Percentiles rank a stretch among this genome's conserved stretches.
Conservation (phyloP, 2,113 vertebrate genomes). For the Oplegnathus fasciatus region DNA sequence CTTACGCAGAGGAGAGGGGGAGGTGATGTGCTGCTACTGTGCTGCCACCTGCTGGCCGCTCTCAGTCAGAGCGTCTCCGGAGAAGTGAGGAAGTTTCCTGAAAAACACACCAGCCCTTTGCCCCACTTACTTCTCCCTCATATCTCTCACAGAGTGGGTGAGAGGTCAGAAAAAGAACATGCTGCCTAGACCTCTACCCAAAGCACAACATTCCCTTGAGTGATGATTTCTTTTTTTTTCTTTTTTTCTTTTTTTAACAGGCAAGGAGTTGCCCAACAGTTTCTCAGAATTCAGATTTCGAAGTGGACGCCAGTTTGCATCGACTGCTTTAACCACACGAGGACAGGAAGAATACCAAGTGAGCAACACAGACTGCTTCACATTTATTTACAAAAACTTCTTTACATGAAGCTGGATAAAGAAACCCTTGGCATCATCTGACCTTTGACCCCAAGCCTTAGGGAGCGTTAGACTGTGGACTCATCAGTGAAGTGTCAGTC, state of each 20-base stretch:
- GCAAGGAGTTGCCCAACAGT: constrained; percentile 42
- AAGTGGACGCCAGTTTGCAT: background rate
- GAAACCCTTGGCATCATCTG: constrained; percentile 2
- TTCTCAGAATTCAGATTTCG: constrained; percentile 30
- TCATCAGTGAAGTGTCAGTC: constrained; percentile 12
- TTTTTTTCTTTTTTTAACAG: too few relatives aligned
- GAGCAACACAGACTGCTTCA: constrained; percentile 20
- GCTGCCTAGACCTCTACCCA: background rate
- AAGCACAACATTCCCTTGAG: constrained; percentile 36
- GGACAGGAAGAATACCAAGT: background rate
- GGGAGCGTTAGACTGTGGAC: constrained; percentile 1
- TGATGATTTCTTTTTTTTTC: background rate
- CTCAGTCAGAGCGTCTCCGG: background rate
- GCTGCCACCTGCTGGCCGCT: constrained; percentile 74
- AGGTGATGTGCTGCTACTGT: constrained; percentile 27
- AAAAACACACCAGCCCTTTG: constrained; percentile 63
- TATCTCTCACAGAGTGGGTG: constrained; percentile 33
- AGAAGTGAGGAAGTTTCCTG: background rate
- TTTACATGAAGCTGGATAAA: constrained; percentile 24
- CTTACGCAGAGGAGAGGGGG: background rate
- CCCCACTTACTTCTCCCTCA: constrained; percentile 53
- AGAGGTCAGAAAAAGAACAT: constrained; percentile 53
- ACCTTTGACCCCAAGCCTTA: constrained; percentile 8
- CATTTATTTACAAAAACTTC: constrained; percentile 71
- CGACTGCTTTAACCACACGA: background rate